Evolutionary conservation across 2,113 vertebrate genomes (phyloP), one percentile per base, ranked within the genome.

Genomic region (Pantherophis guttatus): DNA sequence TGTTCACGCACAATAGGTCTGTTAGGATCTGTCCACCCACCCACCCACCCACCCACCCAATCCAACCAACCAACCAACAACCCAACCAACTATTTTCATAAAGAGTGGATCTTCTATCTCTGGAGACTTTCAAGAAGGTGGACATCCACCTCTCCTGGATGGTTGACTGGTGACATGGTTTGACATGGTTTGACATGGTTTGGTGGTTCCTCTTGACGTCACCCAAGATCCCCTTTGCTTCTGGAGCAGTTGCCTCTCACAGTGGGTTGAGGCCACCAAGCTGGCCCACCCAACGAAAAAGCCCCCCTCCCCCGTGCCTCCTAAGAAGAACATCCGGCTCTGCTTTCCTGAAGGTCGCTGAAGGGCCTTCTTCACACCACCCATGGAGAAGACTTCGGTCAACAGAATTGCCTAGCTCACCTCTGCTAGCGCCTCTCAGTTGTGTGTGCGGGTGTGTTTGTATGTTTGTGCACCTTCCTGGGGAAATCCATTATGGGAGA

Each of bases 371-470:
- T 44, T 21, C 7, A 19, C n/a, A 8, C 33, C n/a, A 33, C 15
- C n/a, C 33, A 1, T 21, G 2, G 7, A 39, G 70, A 39, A 81
- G 75, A 81, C 7, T 44, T 81, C 33, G 2, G 0, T 1, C 17
- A 8, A 81, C 75, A 9, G 1, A 39, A 15, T 39, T 13, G 7
- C 75, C 75, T 9, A 1, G 33, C 33, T 81, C 33, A 81, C 33
- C 70, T 81, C 17, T 21, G 70, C 33, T 17, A 13, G 19, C 89
- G 87, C 95, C 94, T 19, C 92, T 91, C 94, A 94, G 91, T 94
- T 58, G 21, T 86, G 53, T 1, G 21, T 54, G 81, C 29, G 5
- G 65, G 12, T 15, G 65, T 70, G 65, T 70, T 70, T 70, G 12
- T 2, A 70, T 5, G 1, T 33, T 70, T 19, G 23, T 5, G 23